Conservation (phyloP, 2,113 vertebrate species). For the Protobothrops flavoviridis region DNA sequence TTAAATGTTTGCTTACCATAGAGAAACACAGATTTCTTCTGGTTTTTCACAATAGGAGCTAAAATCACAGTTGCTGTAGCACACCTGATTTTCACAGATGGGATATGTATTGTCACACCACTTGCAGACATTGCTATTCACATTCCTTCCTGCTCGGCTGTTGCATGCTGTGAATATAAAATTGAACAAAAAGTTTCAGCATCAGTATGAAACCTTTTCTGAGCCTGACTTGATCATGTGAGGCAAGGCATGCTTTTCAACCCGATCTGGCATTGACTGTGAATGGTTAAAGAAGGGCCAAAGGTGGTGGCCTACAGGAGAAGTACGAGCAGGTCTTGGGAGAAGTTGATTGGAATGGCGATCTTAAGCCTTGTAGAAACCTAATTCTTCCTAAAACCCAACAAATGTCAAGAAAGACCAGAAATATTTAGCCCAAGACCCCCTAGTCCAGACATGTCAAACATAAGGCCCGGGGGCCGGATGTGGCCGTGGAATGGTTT, state of each 20-base stretch:
- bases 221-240: neutral
- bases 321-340: neutral
- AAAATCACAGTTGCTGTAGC: slow-evolving; percentile 83
- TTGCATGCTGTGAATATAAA: slow-evolving; percentile 48
- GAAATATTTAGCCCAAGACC: neutral
- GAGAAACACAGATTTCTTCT: slow-evolving; percentile 84
- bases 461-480: too few relatives aligned
- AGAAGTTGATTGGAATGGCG: neutral
- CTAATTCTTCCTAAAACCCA: neutral
- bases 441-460: neutral
- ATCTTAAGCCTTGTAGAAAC: neutral
- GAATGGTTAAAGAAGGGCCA: neutral
- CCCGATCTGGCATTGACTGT: neutral
- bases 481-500: too few relatives aligned
- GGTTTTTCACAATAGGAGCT: slow-evolving; percentile 78
- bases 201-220: neutral
- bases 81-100: slow-evolving; percentile 75
- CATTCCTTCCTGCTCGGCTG: slow-evolving; percentile 65
- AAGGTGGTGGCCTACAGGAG: neutral
- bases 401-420: neutral
- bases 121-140: slow-evolving; percentile 82
- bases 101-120: slow-evolving; percentile 83
- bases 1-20: slow-evolving; percentile 74
- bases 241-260: neutral
- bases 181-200: neutral